These are phyloP conservation scores for Rhinoderma darwinii DNA, from an alignment of 2,113 vertebrate species.

Conservation along the genomic window DNA sequence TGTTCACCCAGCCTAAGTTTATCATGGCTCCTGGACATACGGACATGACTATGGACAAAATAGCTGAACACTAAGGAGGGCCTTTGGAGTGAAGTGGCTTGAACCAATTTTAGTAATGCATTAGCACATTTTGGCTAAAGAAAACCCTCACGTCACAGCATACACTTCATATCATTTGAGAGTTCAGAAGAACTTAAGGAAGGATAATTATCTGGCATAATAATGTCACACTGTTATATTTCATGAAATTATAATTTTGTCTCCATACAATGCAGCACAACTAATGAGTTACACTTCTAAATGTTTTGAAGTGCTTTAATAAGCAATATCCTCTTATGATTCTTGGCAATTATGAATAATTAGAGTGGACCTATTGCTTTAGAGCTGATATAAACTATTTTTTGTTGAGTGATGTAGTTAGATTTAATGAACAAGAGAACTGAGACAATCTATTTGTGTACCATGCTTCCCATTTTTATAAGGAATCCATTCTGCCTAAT, in stretches of 20 bases:
- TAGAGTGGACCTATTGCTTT: conserved; percentile 30
- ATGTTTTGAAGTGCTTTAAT: conserved; percentile 50
- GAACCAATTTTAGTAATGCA: neutral
- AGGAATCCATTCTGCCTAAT: conserved; percentile 36
- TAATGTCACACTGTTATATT: conserved; percentile 29
- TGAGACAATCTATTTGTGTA: conserved; percentile 34
- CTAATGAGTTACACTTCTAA: conserved; percentile 37
- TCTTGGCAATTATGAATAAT: conserved; percentile 52
- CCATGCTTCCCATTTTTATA: conserved; percentile 15
- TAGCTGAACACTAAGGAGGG: neutral
- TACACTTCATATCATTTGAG: neutral
- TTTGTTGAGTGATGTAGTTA: conserved; percentile 22
- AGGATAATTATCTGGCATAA: conserved; percentile 28
- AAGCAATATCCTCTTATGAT: conserved; percentile 50
- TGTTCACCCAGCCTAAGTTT: too few relatives aligned
- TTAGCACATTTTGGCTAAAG: neutral
- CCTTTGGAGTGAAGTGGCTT: too few relatives aligned
- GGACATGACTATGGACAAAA: too few relatives aligned
- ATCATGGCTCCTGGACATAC: too few relatives aligned
- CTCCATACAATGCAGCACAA: conserved; percentile 5
- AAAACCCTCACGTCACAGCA: neutral
- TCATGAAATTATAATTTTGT: conserved; percentile 22
- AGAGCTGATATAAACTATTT: conserved; percentile 30
- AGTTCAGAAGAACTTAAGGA: conserved; percentile 2
- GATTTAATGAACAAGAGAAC: conserved; percentile 51